Percentiles rank a stretch among this genome's conserved stretches.
phyloP scores from a whole-genome alignment of 2,113 vertebrate genomes.

The Thryonomys swinderianus region DNA sequence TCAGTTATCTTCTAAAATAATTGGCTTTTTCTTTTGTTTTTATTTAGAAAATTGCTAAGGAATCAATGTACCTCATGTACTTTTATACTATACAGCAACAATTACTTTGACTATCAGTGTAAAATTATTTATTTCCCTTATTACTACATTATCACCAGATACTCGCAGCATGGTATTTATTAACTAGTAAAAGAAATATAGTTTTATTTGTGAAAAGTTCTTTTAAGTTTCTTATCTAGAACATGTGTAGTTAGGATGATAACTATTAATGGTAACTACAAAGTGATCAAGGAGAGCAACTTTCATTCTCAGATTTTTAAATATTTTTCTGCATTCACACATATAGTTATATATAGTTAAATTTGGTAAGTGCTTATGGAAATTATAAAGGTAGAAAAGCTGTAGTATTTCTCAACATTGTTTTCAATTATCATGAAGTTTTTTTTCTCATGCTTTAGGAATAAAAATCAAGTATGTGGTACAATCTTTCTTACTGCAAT shows the following conservation, averaged over 20 bases:
- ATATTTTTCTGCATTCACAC: slow-evolving; percentile 45
- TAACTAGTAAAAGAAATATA: slow-evolving; percentile 87
- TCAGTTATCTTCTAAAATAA: slow-evolving; percentile 86
- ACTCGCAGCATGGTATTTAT: slow-evolving; percentile 87
- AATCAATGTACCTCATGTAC: slow-evolving; percentile 86
- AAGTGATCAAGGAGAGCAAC: slow-evolving; percentile 59
- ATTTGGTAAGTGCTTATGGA: slow-evolving; percentile 15
- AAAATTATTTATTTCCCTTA: slow-evolving; percentile 90
- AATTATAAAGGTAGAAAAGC: not conserved
- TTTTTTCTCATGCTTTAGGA: not conserved
- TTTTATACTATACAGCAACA: slow-evolving; percentile 84
- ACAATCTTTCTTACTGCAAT: not conserved
- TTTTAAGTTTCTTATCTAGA: slow-evolving; percentile 82
- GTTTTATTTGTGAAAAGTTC: slow-evolving; percentile 81
- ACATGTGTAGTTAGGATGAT: slow-evolving; percentile 64
- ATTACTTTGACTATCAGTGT: slow-evolving; percentile 85
- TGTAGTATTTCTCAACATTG: not conserved
- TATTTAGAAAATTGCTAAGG: slow-evolving; percentile 84
- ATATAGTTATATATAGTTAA: not conserved
- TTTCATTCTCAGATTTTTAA: slow-evolving; percentile 39
- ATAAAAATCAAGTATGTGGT: not conserved
- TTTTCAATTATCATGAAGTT: not conserved
- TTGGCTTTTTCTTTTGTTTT: slow-evolving; percentile 87
- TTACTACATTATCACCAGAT: slow-evolving; percentile 87
- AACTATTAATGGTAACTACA: slow-evolving; percentile 68